Evolutionary conservation across 2,797 vertebrate species (phyloP), one percentile per base, ranked within the genome.

Genomic region (Macroramphosus scolopax): DNA sequence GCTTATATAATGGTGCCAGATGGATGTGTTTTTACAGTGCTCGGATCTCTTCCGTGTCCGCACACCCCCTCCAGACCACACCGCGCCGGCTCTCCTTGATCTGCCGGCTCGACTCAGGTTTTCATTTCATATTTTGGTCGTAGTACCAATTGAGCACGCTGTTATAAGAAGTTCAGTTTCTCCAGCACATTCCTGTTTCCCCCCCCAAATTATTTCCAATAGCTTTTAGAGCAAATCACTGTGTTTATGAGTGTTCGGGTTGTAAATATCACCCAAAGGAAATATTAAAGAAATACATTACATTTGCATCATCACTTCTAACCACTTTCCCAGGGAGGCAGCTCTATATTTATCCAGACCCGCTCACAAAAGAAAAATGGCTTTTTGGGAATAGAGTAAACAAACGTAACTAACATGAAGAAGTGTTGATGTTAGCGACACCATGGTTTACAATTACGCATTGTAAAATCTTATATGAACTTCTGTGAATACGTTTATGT

Each of bases 1-100:
- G 93, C 93, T 98, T 98, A 96, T 96, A 95, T 63, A 93, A 93
- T 92, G 92, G 91, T 93, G 93, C 94, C 94, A 80, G 75, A 88
- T 95, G 95, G 93, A 95, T 91, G 92, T 94, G 94, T 92, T 94
- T 86, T 95, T 93, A 96, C 94, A 92, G 89, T 74, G 85, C 52
- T 78, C 37, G 66, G 90, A 89, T 82, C 77, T 79, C 80, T 69
- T 68, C 78, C 51, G 75, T 71, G 83, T 81, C 83, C 77, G 11
- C 56, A 28, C 51, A 28, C 52, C 46, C 75, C 66, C 73, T 77
- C 62, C 64, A 75, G 75, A 84, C 78, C 80, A 66, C 71, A 60
- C 63, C 50, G 42, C 68, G 32, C 56, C 12, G 48, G 58, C 68
- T 68, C 66, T 73, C 77, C 55, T 68, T 35, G 68, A 74, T 77